These are phyloP conservation scores for Pluvialis apricaria DNA, from an alignment of 2,113 vertebrate species.

Conservation along the genomic window DNA sequence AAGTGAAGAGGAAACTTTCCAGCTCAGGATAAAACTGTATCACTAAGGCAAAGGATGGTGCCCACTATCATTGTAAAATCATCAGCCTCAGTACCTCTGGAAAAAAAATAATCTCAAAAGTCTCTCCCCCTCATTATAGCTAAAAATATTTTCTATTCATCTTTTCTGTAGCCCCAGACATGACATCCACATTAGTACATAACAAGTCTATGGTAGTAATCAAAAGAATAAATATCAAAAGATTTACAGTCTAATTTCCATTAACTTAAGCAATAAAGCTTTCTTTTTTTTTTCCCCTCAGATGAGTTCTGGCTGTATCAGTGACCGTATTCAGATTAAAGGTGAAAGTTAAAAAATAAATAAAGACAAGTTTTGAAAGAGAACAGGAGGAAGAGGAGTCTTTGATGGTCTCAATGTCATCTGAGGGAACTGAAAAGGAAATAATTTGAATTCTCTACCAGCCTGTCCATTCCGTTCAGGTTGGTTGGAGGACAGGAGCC, in stretches of 20 bases:
- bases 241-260: neutral
- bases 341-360: neutral
- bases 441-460: neutral
- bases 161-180: neutral
- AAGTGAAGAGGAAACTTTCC: neutral
- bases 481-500: neutral
- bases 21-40: neutral
- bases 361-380: neutral
- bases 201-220: neutral
- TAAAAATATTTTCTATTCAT: neutral
- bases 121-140: neutral
- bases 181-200: neutral
- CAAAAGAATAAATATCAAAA: neutral
- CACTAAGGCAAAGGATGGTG: neutral
- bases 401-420: neutral
- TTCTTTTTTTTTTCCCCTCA: neutral
- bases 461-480: neutral
- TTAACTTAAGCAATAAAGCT: neutral
- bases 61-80: neutral
- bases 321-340: neutral
- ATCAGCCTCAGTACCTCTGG: neutral
- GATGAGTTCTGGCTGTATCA: neutral
- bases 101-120: neutral
- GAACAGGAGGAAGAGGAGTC: neutral
- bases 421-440: neutral